Base-by-base conservation (phyloP, 2,797 vertebrate species). In the Galagoides demidoff region DNA sequence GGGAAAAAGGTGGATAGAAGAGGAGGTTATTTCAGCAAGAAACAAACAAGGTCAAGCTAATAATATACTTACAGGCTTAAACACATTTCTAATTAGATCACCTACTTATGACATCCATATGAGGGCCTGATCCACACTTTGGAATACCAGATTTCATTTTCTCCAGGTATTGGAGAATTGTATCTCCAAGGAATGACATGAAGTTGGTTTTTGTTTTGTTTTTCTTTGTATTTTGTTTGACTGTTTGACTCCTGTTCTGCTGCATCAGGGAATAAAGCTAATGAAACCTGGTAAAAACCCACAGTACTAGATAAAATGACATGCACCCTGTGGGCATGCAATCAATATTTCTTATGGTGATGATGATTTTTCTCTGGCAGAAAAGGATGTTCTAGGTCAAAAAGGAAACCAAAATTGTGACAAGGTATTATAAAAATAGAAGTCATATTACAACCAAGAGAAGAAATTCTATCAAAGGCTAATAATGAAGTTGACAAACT, bases 381-480 rank as follows among this genome's bases (percentile, higher is more conserved):
- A 77, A 94, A 97, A 94, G 96, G 92, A 84, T 89, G 34, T 86
- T 85, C 89, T 90, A 89, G 92, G 87, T 95, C 83, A 95, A 87
- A 89, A 94, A 93, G 52, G 27, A 89, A 85, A 31, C 49, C 49
- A 74, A 85, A 89, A 68, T 86, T 83, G 59, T 76, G 52, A 79
- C 63, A 91, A 93, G 37, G 61, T 43, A 64, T 63, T 12, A 73
- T 57, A 83, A 90, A 96, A 78, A 49, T 7, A 87, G 63, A 95
- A 95, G 88, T 87, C 95, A 92, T 92, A 82, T 92, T 76, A 78
- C 79, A 64, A 85, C 45, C 90, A 79, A 89, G 95, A 66, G 71
- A 83, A 89, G 57, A 27, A 83, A 63, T 91, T 95, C 89, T 66
- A 37, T 85, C 43, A 90, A 52, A 93, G 78, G 55, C 57, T 55